Evolutionary conservation across 23 tunicate species (phyloP), one percentile per base, ranked within the genome.

Genomic region (Styela clava): DNA sequence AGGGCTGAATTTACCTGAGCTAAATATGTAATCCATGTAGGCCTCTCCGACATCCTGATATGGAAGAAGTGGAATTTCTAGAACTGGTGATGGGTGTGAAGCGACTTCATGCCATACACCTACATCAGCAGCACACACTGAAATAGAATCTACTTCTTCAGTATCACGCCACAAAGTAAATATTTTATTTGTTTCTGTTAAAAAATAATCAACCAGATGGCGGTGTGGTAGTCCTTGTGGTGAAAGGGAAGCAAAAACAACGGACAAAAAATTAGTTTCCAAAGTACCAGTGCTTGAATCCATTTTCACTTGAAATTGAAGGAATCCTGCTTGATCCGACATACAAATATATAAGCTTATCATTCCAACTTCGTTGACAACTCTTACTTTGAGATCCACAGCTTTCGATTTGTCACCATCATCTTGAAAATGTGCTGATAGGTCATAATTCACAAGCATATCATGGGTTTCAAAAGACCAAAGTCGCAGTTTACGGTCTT

Each of bases 61-160:
- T 23, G 81, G 64, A 24, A 44, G 16, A 9, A 76, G 65, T 16
- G 81, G 81, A 22, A 76, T 56, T 26, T 33, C 81, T 0, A 23
- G 18, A 0, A 44, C 9, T 0, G 81, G 81, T 16, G 64, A 20
- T 23, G 64, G 81, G 31, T 76, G 33, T 27, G 52, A 31, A 23
- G 87, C 87, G 21, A 91, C 97, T 22, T 91, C 97, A 86, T 91
- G 97, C 97, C 97, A 91, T 2, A 70, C 56, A 31, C 23, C 74
- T 0, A 22, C 70, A 18, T 82, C 74, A 23, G 85, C 28, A 24
- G 83, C 83, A 82, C 90, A 86, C 0, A 86, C 85, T 2, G 90
- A 24, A 2, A 91, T 22, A 24, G 69, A 34, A 34, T 65, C 79
- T 24, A 82, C 78, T 20, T 91, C 97, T 3, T 82, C 87, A 16